These are phyloP conservation scores for Cyclura pinguis DNA, from an alignment of 2,797 vertebrate species.

Conservation along the genomic window DNA sequence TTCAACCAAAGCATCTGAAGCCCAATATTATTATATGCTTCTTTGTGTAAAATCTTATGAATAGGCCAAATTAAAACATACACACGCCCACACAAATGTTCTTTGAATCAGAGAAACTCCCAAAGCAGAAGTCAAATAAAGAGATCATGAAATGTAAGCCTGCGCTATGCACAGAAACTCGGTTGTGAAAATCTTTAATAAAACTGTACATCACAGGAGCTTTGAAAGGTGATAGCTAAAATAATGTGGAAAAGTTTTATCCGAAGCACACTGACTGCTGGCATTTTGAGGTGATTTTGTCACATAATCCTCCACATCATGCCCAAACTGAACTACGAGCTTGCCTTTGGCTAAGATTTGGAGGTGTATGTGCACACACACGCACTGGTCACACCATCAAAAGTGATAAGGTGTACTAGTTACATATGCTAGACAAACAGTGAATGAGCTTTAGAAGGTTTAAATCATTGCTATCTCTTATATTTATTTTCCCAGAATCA, in stretches of 20 bases:
- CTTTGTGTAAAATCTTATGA: neutral
- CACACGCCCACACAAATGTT: slow-evolving; percentile 3
- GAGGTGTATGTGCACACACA: too few relatives aligned
- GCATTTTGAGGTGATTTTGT: neutral
- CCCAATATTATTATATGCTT: slow-evolving; percentile 16
- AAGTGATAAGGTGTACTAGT: neutral
- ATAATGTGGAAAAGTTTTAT: slow-evolving; percentile 11
- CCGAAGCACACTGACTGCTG: neutral
- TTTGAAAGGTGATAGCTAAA: slow-evolving; percentile 22
- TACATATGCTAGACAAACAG: slow-evolving; percentile 27
- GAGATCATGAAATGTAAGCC: slow-evolving; percentile 35
- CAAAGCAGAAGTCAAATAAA: neutral
- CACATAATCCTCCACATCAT: neutral
- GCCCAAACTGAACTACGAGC: neutral
- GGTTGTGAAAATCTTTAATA: slow-evolving; percentile 39
- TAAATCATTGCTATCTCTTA: slow-evolving; percentile 3
- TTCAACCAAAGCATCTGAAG: neutral
- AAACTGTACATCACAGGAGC: neutral
- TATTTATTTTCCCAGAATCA: neutral
- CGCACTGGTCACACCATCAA: neutral
- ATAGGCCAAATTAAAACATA: slow-evolving; percentile 21
- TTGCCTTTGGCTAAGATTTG: slow-evolving; percentile 14
- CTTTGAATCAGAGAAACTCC: slow-evolving; percentile 7
- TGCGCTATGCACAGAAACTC: neutral
- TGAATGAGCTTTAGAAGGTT: neutral